Evolutionary conservation across 2,797 vertebrate genomes (phyloP).

Genomic region (Sebastes hopkinsi): DNA sequence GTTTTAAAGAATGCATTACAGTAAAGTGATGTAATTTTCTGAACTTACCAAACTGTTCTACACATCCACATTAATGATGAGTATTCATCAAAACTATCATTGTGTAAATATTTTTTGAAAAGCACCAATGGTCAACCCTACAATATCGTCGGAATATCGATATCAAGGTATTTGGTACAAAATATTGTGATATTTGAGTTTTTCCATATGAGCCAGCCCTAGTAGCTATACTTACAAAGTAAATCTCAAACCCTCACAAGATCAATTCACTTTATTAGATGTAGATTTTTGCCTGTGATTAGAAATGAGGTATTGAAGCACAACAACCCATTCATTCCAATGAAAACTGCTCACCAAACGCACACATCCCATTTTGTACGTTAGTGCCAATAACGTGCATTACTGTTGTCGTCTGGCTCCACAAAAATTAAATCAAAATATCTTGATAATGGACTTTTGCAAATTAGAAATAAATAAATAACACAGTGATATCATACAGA

Average conservation of each 20-base stretch:
- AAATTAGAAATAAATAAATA: no score
- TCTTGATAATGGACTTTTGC: background rate
- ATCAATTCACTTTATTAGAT: background rate
- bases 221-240: background rate
- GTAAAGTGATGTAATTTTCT: no score
- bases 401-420: background rate
- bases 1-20: no score
- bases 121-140: no score
- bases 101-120: no score
- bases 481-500: background rate
- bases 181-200: no score
- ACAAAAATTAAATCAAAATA: background rate
- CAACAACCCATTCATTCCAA: background rate
- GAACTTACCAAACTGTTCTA: no score
- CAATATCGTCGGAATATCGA: accelerated
- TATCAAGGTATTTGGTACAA: no score
- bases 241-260: background rate
- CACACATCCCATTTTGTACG: background rate
- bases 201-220: no score
- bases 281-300: background rate
- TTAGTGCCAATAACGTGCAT: background rate
- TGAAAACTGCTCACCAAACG: background rate
- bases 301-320: background rate
- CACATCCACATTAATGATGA: no score
- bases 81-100: no score